Conservation (phyloP, 2,113 vertebrate species). For the Myxocyprinus asiaticus region DNA sequence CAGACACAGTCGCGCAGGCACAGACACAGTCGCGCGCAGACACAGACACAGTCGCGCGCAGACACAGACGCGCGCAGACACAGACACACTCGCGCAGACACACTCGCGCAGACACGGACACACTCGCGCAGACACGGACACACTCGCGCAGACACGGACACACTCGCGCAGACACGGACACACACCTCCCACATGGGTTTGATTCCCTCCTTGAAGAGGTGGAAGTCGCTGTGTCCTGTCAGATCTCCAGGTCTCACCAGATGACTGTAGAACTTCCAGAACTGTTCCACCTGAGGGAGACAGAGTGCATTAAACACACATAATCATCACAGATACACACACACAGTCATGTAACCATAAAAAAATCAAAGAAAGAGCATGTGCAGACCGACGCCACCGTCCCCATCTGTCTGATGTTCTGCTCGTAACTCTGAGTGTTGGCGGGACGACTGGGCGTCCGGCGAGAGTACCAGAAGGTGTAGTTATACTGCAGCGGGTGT, state of each 20-base stretch:
- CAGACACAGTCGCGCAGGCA: too few relatives aligned
- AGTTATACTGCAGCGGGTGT: slow-evolving; percentile 77
- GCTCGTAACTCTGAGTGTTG: slow-evolving; percentile 74
- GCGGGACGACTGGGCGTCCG: slow-evolving; percentile 72
- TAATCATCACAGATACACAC: not conserved
- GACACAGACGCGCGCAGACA: too few relatives aligned
- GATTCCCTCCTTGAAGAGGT: slow-evolving; percentile 74
- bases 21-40: too few relatives aligned
- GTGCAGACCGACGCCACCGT: slow-evolving; percentile 69
- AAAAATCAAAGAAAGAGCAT: too few relatives aligned
- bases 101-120: too few relatives aligned
- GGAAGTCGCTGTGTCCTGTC: slow-evolving; percentile 76
- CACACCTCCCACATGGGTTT: slow-evolving; percentile 71
- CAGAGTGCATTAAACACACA: not conserved
- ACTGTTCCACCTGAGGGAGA: slow-evolving; percentile 74
- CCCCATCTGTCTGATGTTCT: slow-evolving; percentile 76
- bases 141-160: not conserved
- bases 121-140: too few relatives aligned
- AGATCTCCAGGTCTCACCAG: slow-evolving; percentile 74
- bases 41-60: too few relatives aligned
- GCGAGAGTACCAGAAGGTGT: slow-evolving; percentile 77
- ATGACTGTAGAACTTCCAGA: slow-evolving; percentile 78
- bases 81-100: too few relatives aligned
- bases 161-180: not conserved
- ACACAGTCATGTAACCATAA: too few relatives aligned